These are phyloP conservation scores for Cryptoprocta ferox DNA, from an alignment of 2,797 vertebrate genomes.

Conservation along the genomic window DNA sequence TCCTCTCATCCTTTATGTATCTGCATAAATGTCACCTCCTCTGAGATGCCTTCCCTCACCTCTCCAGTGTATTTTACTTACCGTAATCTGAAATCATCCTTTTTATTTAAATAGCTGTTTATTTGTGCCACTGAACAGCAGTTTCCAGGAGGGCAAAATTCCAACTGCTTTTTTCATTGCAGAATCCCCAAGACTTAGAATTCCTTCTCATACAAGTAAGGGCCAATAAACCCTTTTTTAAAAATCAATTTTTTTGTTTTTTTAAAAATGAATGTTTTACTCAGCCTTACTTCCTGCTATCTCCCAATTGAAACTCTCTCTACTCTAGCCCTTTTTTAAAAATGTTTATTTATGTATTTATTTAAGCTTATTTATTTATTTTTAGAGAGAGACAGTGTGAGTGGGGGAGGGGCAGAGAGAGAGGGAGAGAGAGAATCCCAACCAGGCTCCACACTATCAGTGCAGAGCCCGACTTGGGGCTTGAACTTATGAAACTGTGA, in stretches of 20 bases:
- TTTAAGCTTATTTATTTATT: no score
- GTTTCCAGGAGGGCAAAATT: background rate
- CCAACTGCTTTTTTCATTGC: background rate
- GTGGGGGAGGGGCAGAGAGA: no score
- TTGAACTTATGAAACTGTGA: no score
- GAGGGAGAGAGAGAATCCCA: no score
- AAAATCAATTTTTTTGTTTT: background rate
- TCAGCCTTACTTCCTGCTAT: background rate
- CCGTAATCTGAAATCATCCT: background rate
- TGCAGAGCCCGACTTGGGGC: no score
- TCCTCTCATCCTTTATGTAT: background rate
- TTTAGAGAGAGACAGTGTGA: no score
- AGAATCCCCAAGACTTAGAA: background rate
- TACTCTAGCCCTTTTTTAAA: background rate
- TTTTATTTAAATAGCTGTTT: background rate
- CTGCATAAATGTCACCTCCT: background rate
- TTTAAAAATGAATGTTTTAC: background rate
- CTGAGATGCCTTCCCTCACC: background rate
- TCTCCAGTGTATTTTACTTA: background rate
- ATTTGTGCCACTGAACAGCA: background rate
- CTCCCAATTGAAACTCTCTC: background rate
- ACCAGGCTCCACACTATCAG: no score
- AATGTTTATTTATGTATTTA: no score
- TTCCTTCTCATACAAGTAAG: background rate
- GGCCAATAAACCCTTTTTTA: background rate